Evolutionary conservation across 2,888 invertebrate genomes (phyloP), one percentile per base, ranked within the genome.

Genomic region (Cephonodes hylas): DNA sequence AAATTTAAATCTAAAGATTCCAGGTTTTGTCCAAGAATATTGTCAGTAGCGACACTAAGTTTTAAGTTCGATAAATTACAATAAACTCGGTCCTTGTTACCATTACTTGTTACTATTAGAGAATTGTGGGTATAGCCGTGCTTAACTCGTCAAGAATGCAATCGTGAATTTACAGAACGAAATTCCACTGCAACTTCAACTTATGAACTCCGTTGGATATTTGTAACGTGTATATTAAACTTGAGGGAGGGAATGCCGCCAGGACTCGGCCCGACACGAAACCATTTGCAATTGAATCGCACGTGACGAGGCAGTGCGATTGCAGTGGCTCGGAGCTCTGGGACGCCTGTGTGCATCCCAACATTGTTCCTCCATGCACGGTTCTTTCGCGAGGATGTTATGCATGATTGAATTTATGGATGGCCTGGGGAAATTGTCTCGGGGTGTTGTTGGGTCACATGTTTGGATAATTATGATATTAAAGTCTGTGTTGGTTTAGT

Each of bases 281-380:
- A 62, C 63, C 72, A 73, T 74, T 75, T 78, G 79, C 76, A 76
- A 76, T 77, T 74, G 75, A 79, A 80, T 78, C 68, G 72, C 69
- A 74, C 74, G 73, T 73, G 75, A 76, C 76, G 76, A 79, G 77
- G 70, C 70, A 70, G 65, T 67, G 73, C 73, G 75, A 78, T 79
- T 79, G 79, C 79, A 63, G 58, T 59, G 63, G 46, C 57, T 59
- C 48, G 57, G 60, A 59, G 73, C 61, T 75, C 42, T 27, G 75
- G 79, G 73, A 66, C 60, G 53, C 63, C 70, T 64, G 59, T 45
- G 64, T 64, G 67, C 18, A 4, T 60, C 2, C 34, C 46, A 48
- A 76, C 75, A 74, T 74, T 74, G 75, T 77, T 76, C 73, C 71
- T 70, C 76, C 82, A 80, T 82, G 83, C 80, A 79, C 80, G 77